Conservation (phyloP, 2,888 invertebrate species). For the Adelognathus sp. region DNA sequence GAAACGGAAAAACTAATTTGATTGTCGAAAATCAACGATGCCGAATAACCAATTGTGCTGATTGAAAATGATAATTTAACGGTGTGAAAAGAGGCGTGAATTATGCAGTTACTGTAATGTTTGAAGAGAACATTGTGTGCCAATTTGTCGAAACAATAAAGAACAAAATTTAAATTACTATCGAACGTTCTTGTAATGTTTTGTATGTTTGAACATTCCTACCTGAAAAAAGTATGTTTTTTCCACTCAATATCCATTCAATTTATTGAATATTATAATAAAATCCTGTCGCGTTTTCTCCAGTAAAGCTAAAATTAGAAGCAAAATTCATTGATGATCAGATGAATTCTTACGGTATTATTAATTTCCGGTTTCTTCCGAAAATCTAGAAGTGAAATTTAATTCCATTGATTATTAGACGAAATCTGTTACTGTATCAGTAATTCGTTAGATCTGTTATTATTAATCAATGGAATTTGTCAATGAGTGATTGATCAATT, state of each 20-base stretch:
- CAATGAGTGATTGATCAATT: background rate
- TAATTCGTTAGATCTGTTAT: background rate
- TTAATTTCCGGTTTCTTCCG: too few species aligned
- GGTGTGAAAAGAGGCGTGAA: background rate
- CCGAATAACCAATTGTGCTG: background rate
- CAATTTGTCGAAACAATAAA: background rate
- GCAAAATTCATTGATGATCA: too few species aligned
- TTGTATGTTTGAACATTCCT: background rate
- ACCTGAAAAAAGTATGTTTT: background rate
- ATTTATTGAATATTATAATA: too few species aligned
- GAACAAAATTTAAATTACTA: background rate
- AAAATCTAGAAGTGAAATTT: background rate
- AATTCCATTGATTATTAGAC: background rate
- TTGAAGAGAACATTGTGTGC: background rate
- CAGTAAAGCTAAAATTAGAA: too few species aligned
- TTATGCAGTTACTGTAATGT: background rate
- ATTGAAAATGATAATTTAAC: background rate
- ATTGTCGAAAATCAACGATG: background rate
- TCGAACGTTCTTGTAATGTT: background rate
- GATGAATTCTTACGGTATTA: too few species aligned
- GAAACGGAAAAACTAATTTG: background rate
- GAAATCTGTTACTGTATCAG: background rate
- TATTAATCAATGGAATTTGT: background rate
- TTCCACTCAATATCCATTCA: too few species aligned
- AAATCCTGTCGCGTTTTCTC: too few species aligned